A percentile compares a stretch with the other conserved stretches of the same genome.
These are phyloP conservation scores for Mystacornis crossleyi DNA, from an alignment of 2,113 vertebrate genomes.

Conservation along the genomic window DNA sequence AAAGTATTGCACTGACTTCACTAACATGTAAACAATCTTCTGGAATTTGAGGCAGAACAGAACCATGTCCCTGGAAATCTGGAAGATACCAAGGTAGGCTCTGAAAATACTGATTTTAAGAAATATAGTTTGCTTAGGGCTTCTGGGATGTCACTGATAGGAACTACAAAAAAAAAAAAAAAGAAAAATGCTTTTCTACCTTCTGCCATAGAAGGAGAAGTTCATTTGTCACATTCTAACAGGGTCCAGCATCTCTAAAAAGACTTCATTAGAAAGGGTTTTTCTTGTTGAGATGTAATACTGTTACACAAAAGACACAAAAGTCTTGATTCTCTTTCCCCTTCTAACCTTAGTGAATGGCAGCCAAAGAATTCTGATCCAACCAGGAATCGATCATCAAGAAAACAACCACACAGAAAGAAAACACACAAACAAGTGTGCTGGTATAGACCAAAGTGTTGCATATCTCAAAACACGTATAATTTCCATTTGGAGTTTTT, in stretches of 20 bases:
- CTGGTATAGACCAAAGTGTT: background rate
- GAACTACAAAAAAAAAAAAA: background rate
- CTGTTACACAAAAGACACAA: constrained; percentile 24
- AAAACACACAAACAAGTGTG: background rate
- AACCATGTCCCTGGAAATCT: background rate
- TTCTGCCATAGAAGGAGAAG: background rate
- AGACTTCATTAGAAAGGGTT: background rate
- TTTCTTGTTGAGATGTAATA: background rate
- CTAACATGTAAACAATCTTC: background rate
- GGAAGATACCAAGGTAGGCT: background rate
- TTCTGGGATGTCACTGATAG: background rate
- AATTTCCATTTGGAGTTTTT: constrained; percentile 25
- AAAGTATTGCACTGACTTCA: background rate
- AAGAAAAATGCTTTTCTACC: background rate
- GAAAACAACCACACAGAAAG: background rate
- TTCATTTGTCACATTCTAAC: constrained; percentile 25
- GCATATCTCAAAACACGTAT: background rate
- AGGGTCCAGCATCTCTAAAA: background rate
- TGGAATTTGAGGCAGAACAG: background rate
- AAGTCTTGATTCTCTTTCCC: constrained; percentile 2
- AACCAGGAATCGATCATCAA: background rate
- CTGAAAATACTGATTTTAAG: background rate
- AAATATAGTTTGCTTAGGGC: background rate
- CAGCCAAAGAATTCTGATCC: background rate
- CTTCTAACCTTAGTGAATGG: background rate